Conservation (phyloP, 1,140 invertebrate species). For the Stegodyphus mimosarum region DNA sequence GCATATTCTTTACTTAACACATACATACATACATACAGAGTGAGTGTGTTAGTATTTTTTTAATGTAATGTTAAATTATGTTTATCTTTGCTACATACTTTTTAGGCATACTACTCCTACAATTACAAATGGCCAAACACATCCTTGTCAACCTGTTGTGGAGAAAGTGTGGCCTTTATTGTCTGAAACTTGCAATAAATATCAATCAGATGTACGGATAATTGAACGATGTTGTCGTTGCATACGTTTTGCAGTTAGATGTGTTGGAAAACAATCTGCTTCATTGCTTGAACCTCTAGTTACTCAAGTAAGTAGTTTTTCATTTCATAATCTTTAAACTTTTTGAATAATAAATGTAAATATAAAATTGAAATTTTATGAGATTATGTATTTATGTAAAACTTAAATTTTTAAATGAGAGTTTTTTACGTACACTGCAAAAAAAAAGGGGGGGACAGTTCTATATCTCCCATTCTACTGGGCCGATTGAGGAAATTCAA, state of each 20-base stretch:
- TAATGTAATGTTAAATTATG: background rate
- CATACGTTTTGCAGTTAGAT: slow-evolving; percentile 88
- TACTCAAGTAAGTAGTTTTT: slow-evolving; percentile 73
- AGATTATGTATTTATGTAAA: no score
- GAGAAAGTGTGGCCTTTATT: slow-evolving; percentile 89
- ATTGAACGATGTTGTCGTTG: slow-evolving; percentile 93
- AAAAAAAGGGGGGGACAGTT: no score
- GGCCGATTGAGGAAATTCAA: no score
- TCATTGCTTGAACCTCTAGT: slow-evolving; percentile 84
- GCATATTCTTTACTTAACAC: no score
- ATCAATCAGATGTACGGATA: slow-evolving; percentile 83
- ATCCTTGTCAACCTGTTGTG: slow-evolving; percentile 86
- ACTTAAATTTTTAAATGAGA: no score
- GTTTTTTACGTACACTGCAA: no score
- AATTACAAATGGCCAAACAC: slow-evolving; percentile 73
- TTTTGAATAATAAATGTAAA: background rate
- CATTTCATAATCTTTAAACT: background rate
- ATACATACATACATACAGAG: no score
- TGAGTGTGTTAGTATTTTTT: background rate
- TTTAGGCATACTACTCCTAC: slow-evolving; percentile 77
- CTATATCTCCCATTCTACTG: no score
- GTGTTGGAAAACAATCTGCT: slow-evolving; percentile 81
- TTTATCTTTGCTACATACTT: slow-evolving; percentile 72
- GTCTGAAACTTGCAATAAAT: slow-evolving; percentile 80
- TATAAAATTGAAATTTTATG: background rate